Evolutionary conservation across 2,113 vertebrate species (phyloP), one percentile per base, ranked within the genome.

Genomic region (Talpa occidentalis): DNA sequence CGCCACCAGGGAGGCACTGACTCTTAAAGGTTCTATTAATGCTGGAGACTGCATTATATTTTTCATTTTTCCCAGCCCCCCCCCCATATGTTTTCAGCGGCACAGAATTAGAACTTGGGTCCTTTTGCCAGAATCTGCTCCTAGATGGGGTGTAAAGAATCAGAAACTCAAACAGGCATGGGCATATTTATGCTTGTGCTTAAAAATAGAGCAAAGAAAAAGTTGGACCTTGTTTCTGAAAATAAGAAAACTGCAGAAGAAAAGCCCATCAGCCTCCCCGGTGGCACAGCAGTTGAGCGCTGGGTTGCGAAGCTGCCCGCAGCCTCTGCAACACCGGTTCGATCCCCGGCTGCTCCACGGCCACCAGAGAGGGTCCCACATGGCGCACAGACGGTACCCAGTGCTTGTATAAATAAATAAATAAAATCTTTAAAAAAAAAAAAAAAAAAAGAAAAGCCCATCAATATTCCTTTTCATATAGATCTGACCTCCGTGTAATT

Each of bases 101-200:
- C 84, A 80, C 73, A 80, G 42, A 94, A 88, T 30, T 67, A 78
- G 28, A 91, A 96, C 14, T 79, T 92, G 40, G 64, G 54, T 62
- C 88, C 37, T 79, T 85, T 76, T 73, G 49, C 17, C 60, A 78
- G 59, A 49, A 67, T 66, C 44, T 78, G n/a, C 42, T 70, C 49
- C 21, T 44, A 79, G 35, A 84, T 22, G 2, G 26, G 28, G 28
- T 59, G 40, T 84, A 17, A 80, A 73, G 17, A 47, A 35, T 32
- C 49, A 85, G 64, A 54, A 73, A 64, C 64, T 72, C 7, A 5
- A 22, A 62, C 6, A 85, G 12, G 10, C 30, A n/a, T 32, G 54
- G 35, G 9, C 30, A 62, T 84, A 72, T 52, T 35, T 78, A 49
- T 52, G 9, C 17, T 91, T 73, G 30, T 77, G 19, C 84, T 72